Percentiles rank a stretch among this genome's conserved stretches.
These are phyloP conservation scores for Propsilocerus akamusi DNA, from an alignment of 1,140 invertebrate genomes.

Conservation along the genomic window DNA sequence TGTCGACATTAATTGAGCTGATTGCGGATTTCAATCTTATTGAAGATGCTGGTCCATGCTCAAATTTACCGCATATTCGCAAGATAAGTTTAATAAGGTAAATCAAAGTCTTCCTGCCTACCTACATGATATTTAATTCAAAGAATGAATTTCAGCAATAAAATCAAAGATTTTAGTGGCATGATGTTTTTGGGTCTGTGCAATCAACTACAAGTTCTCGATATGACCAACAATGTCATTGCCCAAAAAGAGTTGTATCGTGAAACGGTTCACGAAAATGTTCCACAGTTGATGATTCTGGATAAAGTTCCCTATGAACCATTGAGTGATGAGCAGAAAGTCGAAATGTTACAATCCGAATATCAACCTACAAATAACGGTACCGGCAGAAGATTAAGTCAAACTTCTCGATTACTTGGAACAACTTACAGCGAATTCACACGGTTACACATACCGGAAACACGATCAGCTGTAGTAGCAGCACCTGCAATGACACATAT, in stretches of 20 bases:
- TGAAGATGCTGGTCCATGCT: constrained; percentile 32
- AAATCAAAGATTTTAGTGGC: constrained; percentile 21
- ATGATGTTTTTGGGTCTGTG: constrained; percentile 26
- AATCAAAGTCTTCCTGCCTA: constrained; percentile 5
- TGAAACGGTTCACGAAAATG: constrained; percentile 17
- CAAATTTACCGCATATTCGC: constrained; percentile 17
- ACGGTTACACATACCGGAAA: background rate
- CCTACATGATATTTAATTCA: background rate
- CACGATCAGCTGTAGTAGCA: background rate
- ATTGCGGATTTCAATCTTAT: constrained; percentile 39
- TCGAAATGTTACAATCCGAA: background rate
- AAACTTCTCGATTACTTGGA: background rate
- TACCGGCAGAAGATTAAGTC: background rate
- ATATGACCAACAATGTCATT: constrained; percentile 24
- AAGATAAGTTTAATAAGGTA: constrained; percentile 12
- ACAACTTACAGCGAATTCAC: background rate
- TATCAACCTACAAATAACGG: background rate
- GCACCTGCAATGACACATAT: background rate
- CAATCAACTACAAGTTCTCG: constrained; percentile 21
- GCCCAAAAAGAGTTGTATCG: constrained; percentile 20
- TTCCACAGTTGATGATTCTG: constrained; percentile 23
- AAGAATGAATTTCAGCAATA: constrained; percentile 13
- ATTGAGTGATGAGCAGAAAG: background rate
- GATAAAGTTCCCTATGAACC: constrained; percentile 18
- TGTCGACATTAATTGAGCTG: constrained; percentile 35